Evolutionary conservation across 2,888 invertebrate species (phyloP), one percentile per base, ranked within the genome.

Genomic region (Syrista parreyssii): DNA sequence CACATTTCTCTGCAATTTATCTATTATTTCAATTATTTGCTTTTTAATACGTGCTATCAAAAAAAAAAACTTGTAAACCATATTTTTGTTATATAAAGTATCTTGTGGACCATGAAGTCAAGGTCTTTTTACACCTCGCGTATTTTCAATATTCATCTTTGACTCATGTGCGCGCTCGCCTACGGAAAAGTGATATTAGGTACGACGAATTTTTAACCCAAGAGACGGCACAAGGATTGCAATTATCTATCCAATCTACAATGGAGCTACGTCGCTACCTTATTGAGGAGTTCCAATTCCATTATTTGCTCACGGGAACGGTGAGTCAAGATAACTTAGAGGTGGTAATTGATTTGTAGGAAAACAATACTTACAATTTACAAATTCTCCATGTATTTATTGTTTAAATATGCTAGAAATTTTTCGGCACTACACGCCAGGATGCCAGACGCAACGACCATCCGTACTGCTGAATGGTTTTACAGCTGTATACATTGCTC

Each of bases 251-350:
- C 15, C 71, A 68, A 35, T 80, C 77, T 30, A 78, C 76, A 6
- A 78, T 81, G 73, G 76, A 80, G 33, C n/a, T 81, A 9, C 79
- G 79, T 68, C n/a, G 23, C 9, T 82, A 82, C 55, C 73, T 82
- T 6, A 79, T 78, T 1, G 78, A 79, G 3, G 79, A 73, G 33
- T 78, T 36, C 32, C 23, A 73, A 34, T 78, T 80, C 30, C 31
- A 76, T 30, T 80, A 80, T 40, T 35, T 78, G 15, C 68, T 80
- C 35, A 75, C 74, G 12, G 79, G 76, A 40, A 78, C 80, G 68
- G 77, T 82, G 1, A 83, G 82, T 74, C 82, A 81, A 71, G 83
- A 83, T 68, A 81, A 82, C 75, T 77, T 82, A 69, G 82, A 83
- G 80, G 83, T 84, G 78, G 31, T 33, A 68, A 32, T 68, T 34